Evolutionary conservation across 1,140 invertebrate genomes (phyloP), one percentile per base, ranked within the genome.

Genomic region (Triops longicaudatus): DNA sequence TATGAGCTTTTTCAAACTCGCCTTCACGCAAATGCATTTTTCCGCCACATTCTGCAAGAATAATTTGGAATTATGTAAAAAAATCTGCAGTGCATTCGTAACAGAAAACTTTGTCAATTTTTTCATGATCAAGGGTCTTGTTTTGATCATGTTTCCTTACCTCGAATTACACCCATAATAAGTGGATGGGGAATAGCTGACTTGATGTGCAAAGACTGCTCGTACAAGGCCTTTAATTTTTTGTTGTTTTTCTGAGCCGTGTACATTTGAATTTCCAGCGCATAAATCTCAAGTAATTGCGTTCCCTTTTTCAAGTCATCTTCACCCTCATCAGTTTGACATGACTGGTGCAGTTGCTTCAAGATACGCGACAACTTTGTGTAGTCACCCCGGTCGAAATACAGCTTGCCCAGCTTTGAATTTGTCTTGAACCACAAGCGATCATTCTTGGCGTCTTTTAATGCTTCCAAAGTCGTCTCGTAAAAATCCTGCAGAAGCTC

Each of bases 241-340:
- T 99, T 99, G 83, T 99, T 99, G 84, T 99, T 99, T 83, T 99
- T 99, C 86, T 99, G 97, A 76, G 95, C 96, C 1, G 98, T 99
- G 83, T 99, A 98, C 98, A 99, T 99, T 88, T 99, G 98, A 82
- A 99, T 99, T 89, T 99, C 98, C 80, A 99, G 85, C 0, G 98
- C 98, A 86, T 99, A 99, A 76, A 99, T 99, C 86, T 99, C 72
- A 99, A 85, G 81, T 10, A 99, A 85, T 82, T 99, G 98, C 1
- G 98, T 99, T 72, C 97, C 97, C 85, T 99, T 99, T 84, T 99
- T 98, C 73, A 99, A 86, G 85, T 99, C 98, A 87, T 99, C 97
- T 86, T 98, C 96, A n/a, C 98, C 98, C 83, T 98, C 95, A 86
- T 98, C 97, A 44, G 96, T 99, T 90, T 97, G 96, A 86, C 98